phyloP scores from a whole-genome alignment of 2,888 invertebrate genomes.

The Melangyna quadrimaculata region DNA sequence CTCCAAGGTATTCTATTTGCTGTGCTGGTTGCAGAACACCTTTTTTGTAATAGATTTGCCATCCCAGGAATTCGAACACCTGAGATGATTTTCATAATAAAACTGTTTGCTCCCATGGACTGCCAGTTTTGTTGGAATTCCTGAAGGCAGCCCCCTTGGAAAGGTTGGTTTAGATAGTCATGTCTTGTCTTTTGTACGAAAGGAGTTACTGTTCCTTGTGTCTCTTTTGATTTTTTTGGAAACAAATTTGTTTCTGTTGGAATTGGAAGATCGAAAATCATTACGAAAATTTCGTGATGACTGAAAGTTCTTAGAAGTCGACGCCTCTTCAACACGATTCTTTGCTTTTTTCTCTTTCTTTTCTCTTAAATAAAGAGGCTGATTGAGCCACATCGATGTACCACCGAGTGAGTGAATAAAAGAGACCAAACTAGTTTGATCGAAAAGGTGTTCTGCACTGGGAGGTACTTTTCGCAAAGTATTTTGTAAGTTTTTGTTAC shows the following conservation, averaged over 20 bases:
- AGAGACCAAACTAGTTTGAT: background rate
- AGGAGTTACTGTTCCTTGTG: background rate
- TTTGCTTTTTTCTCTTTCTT: background rate
- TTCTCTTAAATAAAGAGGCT: no score
- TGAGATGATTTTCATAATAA: constrained; percentile 22
- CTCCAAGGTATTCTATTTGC: constrained; percentile 18
- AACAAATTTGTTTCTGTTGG: no score
- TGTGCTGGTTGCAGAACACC: background rate
- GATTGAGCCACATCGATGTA: constrained; percentile 16
- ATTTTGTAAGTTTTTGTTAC: no score
- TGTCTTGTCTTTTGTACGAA: constrained; percentile 9
- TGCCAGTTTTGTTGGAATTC: constrained; percentile 1
- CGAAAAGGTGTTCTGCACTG: constrained; percentile 23
- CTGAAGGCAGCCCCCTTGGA: background rate
- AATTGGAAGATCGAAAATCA: no score
- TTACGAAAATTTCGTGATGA: no score
- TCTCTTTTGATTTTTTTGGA: background rate
- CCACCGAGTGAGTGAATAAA: constrained; percentile 11
- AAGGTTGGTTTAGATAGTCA: no score
- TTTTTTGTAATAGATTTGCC: constrained; percentile 26
- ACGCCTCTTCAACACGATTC: no score
- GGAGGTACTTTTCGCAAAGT: no score
- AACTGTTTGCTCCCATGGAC: constrained; percentile 21
- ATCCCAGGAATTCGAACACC: constrained; percentile 29
- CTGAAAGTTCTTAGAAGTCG: no score